Conservation (phyloP, 2,797 vertebrate species). For the Leptatherina wallacei region DNA sequence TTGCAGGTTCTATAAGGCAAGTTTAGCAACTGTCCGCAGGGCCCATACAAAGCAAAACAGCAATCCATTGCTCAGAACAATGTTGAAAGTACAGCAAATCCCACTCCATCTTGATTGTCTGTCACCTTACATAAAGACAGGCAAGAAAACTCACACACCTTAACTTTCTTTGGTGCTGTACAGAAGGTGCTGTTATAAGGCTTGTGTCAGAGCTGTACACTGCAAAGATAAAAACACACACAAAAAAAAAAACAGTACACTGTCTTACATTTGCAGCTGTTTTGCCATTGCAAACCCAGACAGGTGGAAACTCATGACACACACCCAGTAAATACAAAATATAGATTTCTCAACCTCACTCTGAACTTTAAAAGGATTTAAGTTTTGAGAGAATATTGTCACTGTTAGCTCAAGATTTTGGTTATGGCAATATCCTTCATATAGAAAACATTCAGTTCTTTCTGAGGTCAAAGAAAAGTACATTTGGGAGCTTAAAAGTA, state of each 20-base stretch:
- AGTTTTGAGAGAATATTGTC: not conserved
- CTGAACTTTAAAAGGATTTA: conserved; percentile 6
- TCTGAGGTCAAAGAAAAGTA: not conserved
- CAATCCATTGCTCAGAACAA: conserved; percentile 11
- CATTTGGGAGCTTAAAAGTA: not conserved
- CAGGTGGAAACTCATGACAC: conserved; percentile 10
- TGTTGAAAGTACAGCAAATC: conserved; percentile 19
- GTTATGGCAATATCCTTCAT: not conserved
- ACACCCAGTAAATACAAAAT: conserved; percentile 7
- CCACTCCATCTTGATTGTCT: conserved; percentile 33
- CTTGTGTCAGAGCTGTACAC: conserved; percentile 26
- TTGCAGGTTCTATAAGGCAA: not conserved
- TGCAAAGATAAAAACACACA: not conserved
- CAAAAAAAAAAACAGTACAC: conserved; percentile 24
- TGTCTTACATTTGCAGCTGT: conserved; percentile 10
- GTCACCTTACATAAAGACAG: conserved; percentile 39
- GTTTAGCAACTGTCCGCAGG: not conserved
- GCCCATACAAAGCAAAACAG: conserved; percentile 5
- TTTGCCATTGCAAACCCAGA: not conserved
- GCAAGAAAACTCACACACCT: conserved; percentile 21
- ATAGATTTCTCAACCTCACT: not conserved
- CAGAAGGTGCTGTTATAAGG: conserved; percentile 26
- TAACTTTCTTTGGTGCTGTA: conserved; percentile 15
- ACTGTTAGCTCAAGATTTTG: conserved; percentile 4
- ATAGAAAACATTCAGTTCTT: not conserved